Evolutionary conservation across 2,113 vertebrate species (phyloP).

Genomic region (Leptobrachium ailaonicum): DNA sequence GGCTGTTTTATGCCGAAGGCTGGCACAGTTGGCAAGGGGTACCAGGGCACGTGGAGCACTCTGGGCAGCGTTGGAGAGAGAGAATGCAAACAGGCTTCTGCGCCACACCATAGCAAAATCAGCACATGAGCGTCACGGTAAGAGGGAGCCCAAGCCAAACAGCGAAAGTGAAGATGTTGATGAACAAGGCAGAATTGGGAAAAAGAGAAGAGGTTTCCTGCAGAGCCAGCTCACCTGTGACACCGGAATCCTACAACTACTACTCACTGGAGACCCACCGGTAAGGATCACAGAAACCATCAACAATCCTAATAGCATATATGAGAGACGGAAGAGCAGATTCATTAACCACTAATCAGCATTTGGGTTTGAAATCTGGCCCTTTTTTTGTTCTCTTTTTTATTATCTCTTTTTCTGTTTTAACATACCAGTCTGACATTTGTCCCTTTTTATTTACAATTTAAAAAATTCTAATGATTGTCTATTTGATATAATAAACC

Average conservation of each 20-base stretch:
- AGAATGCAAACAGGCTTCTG: conserved; percentile 53
- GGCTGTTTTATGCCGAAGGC: conserved; percentile 67
- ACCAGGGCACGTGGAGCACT: conserved; percentile 60
- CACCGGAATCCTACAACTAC: conserved; percentile 70
- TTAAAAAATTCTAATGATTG: too few species aligned
- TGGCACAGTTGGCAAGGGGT: conserved; percentile 66
- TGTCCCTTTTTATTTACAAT: too few species aligned
- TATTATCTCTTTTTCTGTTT: too few species aligned
- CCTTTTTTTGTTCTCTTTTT: too few species aligned
- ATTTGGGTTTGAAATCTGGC: too few species aligned
- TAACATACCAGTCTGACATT: too few species aligned
- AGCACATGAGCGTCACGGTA: conserved; percentile 1
- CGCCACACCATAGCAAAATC: conserved; percentile 26
- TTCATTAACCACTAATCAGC: too few species aligned
- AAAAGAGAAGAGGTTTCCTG: conserved; percentile 65
- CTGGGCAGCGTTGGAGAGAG: conserved; percentile 65
- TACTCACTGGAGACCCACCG: conserved; percentile 50
- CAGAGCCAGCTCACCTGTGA: conserved; percentile 72
- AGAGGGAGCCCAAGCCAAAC: neutral
- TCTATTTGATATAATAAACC: too few species aligned
- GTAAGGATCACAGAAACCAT: conserved; percentile 16
- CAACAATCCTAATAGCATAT: too few species aligned
- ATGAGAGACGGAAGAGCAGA: too few species aligned
- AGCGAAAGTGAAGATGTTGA: conserved; percentile 51
- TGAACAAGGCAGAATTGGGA: conserved; percentile 65